Percentiles rank a stretch among this genome's conserved stretches.
Conservation (phyloP, 2,888 invertebrate species). For the Cosmia trapezina region DNA sequence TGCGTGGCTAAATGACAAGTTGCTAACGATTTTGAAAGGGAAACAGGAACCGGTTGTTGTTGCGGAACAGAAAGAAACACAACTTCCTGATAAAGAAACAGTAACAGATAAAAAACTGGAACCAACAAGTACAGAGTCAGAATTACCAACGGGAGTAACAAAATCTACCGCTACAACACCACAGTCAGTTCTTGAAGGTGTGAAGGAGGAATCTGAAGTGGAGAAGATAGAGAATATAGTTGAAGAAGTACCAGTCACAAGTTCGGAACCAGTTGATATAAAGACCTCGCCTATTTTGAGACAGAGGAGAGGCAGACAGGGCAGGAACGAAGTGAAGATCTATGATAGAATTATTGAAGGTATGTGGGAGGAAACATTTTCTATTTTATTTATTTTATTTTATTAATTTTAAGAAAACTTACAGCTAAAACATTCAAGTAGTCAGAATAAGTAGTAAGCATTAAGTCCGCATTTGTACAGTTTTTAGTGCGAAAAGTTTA, state of each 20-base stretch:
- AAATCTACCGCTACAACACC: constrained; percentile 69
- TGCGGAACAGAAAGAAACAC: constrained; percentile 36
- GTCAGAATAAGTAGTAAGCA: too few relatives aligned
- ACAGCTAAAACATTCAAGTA: too few relatives aligned
- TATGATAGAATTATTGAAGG: constrained; percentile 89
- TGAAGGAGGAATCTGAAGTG: constrained; percentile 51
- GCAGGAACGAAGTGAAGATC: constrained; percentile 87
- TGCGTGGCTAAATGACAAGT: constrained; percentile 85
- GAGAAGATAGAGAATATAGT: constrained; percentile 66
- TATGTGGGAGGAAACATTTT: constrained; percentile 51
- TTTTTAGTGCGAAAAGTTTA: too few relatives aligned
- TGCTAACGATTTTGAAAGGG: constrained; percentile 76
- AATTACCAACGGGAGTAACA: constrained; percentile 66
- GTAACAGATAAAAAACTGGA: constrained; percentile 32
- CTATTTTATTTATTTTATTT: too few relatives aligned
- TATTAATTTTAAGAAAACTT: too few relatives aligned
- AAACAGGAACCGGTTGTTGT: constrained; percentile 51
- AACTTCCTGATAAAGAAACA: constrained; percentile 19
- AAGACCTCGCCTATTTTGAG: constrained; percentile 82
- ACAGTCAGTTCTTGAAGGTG: constrained; percentile 61
- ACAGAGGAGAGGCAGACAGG: constrained; percentile 83
- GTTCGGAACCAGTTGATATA: constrained; percentile 84
- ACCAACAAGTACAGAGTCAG: constrained; percentile 68
- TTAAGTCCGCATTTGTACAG: too few relatives aligned
- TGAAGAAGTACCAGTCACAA: constrained; percentile 69